Percentiles rank a stretch among this genome's conserved stretches.
phyloP scores from a whole-genome alignment of 2,113 vertebrate genomes.

The Furnarius figulus region DNA sequence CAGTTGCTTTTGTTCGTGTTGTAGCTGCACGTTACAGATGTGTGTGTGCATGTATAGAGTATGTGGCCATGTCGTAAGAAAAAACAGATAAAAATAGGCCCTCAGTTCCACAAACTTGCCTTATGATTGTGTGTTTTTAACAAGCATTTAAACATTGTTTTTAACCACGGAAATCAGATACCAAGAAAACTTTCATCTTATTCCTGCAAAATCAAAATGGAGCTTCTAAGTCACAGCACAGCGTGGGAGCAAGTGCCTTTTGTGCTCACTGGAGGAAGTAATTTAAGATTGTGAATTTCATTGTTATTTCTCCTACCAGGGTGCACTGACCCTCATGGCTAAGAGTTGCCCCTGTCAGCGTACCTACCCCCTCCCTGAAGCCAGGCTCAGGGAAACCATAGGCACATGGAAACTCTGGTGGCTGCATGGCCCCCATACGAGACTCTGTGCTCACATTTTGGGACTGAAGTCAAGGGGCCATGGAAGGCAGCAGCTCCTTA shows the following conservation, averaged over 20 bases:
- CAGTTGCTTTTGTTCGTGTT: rapidly evolving
- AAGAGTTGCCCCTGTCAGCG: not conserved
- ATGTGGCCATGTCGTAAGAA: not conserved
- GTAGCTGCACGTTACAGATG: rapidly evolving
- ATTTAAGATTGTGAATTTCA: slow-evolving; percentile 25
- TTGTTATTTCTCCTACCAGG: not conserved
- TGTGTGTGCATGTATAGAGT: rapidly evolving
- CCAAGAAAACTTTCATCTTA: slow-evolving; percentile 59
- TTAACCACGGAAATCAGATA: slow-evolving; percentile 71
- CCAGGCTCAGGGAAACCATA: not conserved
- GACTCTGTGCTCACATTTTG: not conserved
- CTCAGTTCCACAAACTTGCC: slow-evolving; percentile 3
- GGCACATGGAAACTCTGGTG: not conserved
- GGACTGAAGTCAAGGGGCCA: not conserved
- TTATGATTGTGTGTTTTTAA: not conserved
- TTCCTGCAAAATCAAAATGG: slow-evolving; percentile 64
- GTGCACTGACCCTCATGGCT: not conserved
- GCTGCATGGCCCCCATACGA: rapidly evolving
- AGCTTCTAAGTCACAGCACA: slow-evolving; percentile 25
- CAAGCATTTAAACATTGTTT: slow-evolving; percentile 29
- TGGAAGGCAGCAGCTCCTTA: not conserved
- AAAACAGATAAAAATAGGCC: slow-evolving; percentile 14
- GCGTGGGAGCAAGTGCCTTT: slow-evolving; percentile 26
- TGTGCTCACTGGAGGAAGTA: not conserved
- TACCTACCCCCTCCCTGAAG: not conserved